phyloP scores from a whole-genome alignment of 2,797 vertebrate species.

The Mormyrops boulengeri region DNA sequence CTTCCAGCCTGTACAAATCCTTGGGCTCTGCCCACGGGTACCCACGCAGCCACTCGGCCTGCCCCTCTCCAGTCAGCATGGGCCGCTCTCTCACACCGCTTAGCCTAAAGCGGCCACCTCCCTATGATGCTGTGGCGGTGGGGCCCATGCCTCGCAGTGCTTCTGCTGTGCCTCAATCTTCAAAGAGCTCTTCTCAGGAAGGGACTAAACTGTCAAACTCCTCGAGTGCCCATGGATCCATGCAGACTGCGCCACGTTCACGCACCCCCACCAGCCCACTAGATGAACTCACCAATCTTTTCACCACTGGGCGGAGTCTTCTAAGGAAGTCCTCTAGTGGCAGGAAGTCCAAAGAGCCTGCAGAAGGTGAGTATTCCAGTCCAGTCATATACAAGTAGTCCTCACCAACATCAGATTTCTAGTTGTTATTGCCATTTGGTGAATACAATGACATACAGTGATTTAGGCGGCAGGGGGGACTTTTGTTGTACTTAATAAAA shows the following conservation, averaged over 20 bases:
- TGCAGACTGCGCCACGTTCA: constrained; percentile 81
- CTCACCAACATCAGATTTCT: not conserved
- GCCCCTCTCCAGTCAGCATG: constrained; percentile 94
- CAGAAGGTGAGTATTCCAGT: constrained; percentile 75
- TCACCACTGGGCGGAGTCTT: constrained; percentile 94
- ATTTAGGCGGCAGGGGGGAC: not conserved
- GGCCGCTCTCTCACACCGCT: constrained; percentile 91
- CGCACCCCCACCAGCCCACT: constrained; percentile 92
- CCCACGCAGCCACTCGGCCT: constrained; percentile 91
- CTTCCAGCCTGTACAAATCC: constrained; percentile 85
- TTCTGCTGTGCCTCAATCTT: constrained; percentile 80
- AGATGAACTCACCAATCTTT: constrained; percentile 93
- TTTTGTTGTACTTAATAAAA: not conserved
- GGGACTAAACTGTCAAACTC: constrained; percentile 70
- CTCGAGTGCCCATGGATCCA: constrained; percentile 66
- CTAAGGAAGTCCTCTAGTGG: constrained; percentile 90
- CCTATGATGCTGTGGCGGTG: constrained; percentile 79
- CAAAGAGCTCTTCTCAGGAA: constrained; percentile 80
- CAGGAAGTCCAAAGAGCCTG: constrained; percentile 87
- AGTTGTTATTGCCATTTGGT: not conserved
- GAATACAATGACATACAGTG: not conserved
- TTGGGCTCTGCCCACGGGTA: constrained; percentile 81
- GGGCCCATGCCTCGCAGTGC: constrained; percentile 79
- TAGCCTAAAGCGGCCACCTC: constrained; percentile 91
- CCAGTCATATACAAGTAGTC: not conserved